Conservation (phyloP, 2,797 vertebrate genomes). For the Paramormyrops hopkinsi region DNA sequence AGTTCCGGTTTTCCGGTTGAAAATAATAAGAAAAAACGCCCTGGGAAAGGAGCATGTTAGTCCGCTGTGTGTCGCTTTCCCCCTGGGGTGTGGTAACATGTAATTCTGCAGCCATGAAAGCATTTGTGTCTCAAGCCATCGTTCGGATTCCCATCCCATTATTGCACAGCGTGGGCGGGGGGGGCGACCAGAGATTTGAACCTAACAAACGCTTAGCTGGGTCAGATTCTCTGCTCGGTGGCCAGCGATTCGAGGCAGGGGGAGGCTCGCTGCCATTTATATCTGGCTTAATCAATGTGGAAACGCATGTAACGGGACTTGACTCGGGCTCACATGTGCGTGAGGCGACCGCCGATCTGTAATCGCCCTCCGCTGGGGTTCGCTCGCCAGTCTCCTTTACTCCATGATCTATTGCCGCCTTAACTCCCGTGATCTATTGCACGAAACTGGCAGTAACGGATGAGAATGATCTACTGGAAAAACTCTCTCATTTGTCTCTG, state of each 20-base stretch:
- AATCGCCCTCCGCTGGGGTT: constrained; percentile 60
- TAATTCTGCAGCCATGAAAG: neutral
- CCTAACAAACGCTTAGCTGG: neutral
- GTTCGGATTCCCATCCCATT: neutral
- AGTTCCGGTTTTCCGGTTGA: neutral
- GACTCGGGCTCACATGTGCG: constrained; percentile 66
- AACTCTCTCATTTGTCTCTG: constrained; percentile 81
- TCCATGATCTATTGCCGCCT: constrained; percentile 71
- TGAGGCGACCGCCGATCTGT: constrained; percentile 71
- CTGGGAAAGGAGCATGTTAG: neutral
- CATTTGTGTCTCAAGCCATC: neutral
- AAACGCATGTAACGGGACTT: constrained; percentile 51
- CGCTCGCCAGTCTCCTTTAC: constrained; percentile 66
- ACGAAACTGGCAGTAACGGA: constrained; percentile 76
- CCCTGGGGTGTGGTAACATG: neutral
- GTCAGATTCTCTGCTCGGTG: constrained; percentile 5
- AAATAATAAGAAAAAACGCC: neutral
- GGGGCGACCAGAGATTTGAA: neutral
- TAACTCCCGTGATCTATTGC: constrained; percentile 66
- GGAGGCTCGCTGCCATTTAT: constrained; percentile 48
- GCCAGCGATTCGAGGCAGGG: constrained; percentile 6
- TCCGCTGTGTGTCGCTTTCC: neutral
- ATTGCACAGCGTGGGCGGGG: neutral
- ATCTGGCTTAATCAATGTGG: constrained; percentile 55
- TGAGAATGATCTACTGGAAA: constrained; percentile 75